phyloP scores from a whole-genome alignment of 2,113 vertebrate species.

The Isurus oxyrinchus region DNA sequence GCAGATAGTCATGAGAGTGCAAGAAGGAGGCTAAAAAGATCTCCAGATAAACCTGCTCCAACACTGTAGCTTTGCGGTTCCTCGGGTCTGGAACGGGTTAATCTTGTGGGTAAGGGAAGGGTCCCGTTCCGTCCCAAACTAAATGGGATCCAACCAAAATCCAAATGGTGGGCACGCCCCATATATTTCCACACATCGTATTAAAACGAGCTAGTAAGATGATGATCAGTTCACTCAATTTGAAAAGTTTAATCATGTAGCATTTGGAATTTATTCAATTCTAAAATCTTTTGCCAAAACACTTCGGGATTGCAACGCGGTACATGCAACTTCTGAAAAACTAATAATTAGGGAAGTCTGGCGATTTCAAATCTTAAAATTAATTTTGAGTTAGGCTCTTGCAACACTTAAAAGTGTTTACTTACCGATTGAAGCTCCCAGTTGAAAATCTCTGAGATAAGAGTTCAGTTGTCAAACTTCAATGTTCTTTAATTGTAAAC shows the following conservation, averaged over 20 bases:
- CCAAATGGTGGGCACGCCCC: not conserved
- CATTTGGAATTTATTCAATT: slow-evolving; percentile 12
- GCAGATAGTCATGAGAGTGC: not conserved
- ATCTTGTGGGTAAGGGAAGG: not conserved
- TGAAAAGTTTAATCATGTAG: not conserved
- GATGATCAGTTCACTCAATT: not conserved
- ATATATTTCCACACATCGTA: not conserved
- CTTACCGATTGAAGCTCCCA: not conserved
- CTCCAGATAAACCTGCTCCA: not conserved
- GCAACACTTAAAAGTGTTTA: not conserved
- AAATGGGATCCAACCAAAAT: not conserved
- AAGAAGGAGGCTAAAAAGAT: not conserved
- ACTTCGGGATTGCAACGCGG: not conserved
- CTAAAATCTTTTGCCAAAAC: not conserved
- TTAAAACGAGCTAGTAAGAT: not conserved
- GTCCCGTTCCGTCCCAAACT: not conserved
- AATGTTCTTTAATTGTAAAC: not conserved
- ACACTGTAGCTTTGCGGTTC: not conserved
- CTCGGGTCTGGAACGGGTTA: not conserved
- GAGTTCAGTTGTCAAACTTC: not conserved
- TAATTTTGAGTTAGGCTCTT: not conserved
- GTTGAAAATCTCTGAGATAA: not conserved
- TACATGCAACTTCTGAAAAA: not conserved
- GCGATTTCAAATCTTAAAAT: not conserved
- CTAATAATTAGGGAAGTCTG: not conserved